Evolutionary conservation across 2,113 vertebrate genomes (phyloP).

Genomic region (Neotoma lepida): DNA sequence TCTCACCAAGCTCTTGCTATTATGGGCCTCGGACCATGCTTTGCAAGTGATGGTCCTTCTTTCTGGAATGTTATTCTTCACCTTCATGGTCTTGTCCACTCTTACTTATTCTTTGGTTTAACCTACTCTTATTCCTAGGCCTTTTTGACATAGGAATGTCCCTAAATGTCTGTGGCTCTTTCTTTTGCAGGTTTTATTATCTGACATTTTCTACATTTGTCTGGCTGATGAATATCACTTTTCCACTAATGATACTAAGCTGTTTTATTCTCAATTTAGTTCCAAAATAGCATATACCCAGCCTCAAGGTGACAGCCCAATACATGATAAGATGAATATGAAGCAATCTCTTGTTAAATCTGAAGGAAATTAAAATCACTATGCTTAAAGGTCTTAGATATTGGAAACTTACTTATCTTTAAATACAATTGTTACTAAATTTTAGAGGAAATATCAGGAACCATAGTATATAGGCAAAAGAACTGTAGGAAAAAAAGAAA

Average conservation of each 20-base stretch:
- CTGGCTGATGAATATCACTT: background rate
- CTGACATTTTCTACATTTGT: background rate
- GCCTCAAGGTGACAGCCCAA: background rate
- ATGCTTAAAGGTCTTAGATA: background rate
- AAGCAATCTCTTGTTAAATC: background rate
- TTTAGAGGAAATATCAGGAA: background rate
- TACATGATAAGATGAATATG: background rate
- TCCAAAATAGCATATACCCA: background rate
- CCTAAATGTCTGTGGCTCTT: background rate
- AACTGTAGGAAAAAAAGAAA: background rate
- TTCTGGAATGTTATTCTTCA: background rate
- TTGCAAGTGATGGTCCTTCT: background rate
- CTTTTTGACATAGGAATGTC: background rate
- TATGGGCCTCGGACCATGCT: background rate
- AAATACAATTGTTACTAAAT: constrained; percentile 2
- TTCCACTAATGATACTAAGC: background rate
- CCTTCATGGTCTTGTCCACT: background rate
- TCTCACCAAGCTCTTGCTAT: background rate
- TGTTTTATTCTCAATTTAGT: constrained; percentile 16
- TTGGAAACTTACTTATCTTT: constrained; percentile 46
- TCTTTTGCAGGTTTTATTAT: background rate
- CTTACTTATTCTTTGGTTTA: background rate
- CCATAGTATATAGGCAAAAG: background rate
- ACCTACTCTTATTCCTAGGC: background rate
- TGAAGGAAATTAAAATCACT: constrained; percentile 12